phyloP scores from a whole-genome alignment of 2,113 vertebrate genomes.

The Clarias magur region DNA sequence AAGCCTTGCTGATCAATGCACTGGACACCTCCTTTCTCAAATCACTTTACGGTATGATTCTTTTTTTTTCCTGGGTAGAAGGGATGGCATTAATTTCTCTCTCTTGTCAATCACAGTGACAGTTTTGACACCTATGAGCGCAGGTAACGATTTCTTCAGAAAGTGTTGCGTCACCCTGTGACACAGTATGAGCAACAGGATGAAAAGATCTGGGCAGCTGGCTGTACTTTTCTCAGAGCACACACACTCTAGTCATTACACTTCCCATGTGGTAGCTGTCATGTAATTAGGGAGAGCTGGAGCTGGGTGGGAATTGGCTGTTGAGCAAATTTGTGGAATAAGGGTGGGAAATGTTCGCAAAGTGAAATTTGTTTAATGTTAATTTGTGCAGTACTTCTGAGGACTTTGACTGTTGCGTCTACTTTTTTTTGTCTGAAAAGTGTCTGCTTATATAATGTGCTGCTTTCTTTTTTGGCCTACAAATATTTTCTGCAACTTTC shows the following conservation, averaged over 20 bases:
- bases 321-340: neutral
- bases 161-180: neutral
- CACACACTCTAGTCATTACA: neutral
- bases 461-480: too few relatives aligned
- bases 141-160: neutral
- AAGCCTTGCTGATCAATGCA: constrained; percentile 82
- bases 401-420: too few relatives aligned
- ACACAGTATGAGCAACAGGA: neutral
- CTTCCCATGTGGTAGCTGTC: neutral
- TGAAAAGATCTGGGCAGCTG: neutral
- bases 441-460: too few relatives aligned
- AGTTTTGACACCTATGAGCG: neutral
- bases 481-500: too few relatives aligned
- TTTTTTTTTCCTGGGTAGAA: neutral
- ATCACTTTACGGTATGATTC: constrained; percentile 79
- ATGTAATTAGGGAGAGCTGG: neutral
- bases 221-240: neutral
- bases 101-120: neutral
- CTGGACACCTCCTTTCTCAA: constrained; percentile 76
- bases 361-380: neutral
- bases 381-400: neutral
- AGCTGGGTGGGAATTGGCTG: neutral
- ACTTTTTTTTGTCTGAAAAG: too few relatives aligned
- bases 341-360: neutral
- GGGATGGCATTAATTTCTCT: neutral